Conservation (phyloP, 2,797 vertebrate species). For the Benthosema pterotum region DNA sequence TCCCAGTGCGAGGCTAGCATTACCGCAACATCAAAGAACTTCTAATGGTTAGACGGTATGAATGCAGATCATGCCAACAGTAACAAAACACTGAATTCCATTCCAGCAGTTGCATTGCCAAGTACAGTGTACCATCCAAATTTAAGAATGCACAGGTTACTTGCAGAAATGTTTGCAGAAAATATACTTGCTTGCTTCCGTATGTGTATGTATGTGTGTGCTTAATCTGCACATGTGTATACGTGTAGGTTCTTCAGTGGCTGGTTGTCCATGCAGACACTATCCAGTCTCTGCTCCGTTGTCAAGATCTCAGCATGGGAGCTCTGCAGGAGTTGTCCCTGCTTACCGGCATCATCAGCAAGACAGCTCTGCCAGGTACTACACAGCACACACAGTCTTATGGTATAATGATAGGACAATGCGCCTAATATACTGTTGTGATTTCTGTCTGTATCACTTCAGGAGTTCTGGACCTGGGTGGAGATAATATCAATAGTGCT, state of each 20-base stretch:
- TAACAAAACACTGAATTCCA: no score
- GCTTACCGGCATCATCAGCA: slow-evolving; percentile 96
- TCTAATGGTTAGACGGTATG: no score
- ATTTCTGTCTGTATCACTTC: slow-evolving; percentile 26
- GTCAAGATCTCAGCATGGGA: slow-evolving; percentile 89
- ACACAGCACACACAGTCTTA: background rate
- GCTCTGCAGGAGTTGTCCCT: slow-evolving; percentile 91
- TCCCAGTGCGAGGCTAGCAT: no score
- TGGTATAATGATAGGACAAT: background rate
- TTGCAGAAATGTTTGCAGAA: no score
- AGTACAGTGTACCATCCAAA: no score
- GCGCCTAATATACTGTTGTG: slow-evolving; percentile 18
- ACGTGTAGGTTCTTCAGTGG: slow-evolving; percentile 91
- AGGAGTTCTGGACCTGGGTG: slow-evolving; percentile 88
- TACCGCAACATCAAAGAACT: no score
- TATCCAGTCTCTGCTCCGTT: slow-evolving; percentile 91
- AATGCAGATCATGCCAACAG: no score
- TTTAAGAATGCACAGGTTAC: no score
- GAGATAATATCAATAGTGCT: slow-evolving; percentile 83
- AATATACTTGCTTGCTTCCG: no score
- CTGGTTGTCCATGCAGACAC: slow-evolving; percentile 94
- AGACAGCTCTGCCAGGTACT: slow-evolving; percentile 93
- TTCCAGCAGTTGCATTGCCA: no score
- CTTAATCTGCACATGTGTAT: slow-evolving; percentile 18
- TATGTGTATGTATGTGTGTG: slow-evolving; percentile 5